A percentile compares a stretch with the other conserved stretches of the same genome.
Evolutionary conservation across 2,888 invertebrate species (phyloP).

Genomic region (Agapetus fuscipes): DNA sequence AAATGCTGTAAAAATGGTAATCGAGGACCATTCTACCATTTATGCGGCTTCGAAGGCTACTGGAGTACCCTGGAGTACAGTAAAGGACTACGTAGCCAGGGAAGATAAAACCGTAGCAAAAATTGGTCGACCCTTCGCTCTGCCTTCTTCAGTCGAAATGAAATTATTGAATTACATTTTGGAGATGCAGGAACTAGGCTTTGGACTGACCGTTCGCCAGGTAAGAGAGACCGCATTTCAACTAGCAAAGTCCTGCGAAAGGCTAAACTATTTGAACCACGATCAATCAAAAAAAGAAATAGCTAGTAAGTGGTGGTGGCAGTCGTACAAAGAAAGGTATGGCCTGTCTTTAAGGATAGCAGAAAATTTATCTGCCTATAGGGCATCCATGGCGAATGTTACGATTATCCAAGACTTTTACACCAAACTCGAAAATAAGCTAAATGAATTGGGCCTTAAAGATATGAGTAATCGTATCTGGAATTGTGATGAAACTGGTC

Average conservation of each 20-base stretch:
- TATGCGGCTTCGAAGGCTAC: slow-evolving; percentile 5
- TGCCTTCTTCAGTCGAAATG: background rate
- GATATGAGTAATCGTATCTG: slow-evolving; percentile 5
- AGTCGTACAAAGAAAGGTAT: slow-evolving; percentile 8
- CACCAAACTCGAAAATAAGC: slow-evolving; percentile 16
- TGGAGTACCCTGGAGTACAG: slow-evolving; percentile 6
- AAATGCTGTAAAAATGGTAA: background rate
- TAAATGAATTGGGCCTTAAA: slow-evolving; percentile 5
- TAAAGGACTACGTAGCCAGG: slow-evolving; percentile 3
- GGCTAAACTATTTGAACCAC: slow-evolving; percentile 10
- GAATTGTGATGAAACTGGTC: slow-evolving; percentile 21
- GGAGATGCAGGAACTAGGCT: slow-evolving; percentile 17
- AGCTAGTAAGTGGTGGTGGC: slow-evolving; percentile 18
- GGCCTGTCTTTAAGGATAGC: slow-evolving; percentile 17
- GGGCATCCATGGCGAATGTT: slow-evolving; percentile 14
- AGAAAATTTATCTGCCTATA: slow-evolving; percentile 18
- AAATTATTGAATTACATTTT: slow-evolving; percentile 4
- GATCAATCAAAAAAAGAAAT: slow-evolving; percentile 11
- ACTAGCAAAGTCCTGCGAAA: slow-evolving; percentile 10
- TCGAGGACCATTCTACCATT: background rate
- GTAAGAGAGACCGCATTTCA: slow-evolving; percentile 12
- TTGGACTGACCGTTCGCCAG: slow-evolving; percentile 14
- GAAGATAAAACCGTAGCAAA: slow-evolving; percentile 1
- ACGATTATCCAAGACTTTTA: slow-evolving; percentile 11
- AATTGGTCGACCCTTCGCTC: slow-evolving; percentile 3